Conservation (phyloP, 2,888 invertebrate species). For the Rhabditophanes sp. region DNA sequence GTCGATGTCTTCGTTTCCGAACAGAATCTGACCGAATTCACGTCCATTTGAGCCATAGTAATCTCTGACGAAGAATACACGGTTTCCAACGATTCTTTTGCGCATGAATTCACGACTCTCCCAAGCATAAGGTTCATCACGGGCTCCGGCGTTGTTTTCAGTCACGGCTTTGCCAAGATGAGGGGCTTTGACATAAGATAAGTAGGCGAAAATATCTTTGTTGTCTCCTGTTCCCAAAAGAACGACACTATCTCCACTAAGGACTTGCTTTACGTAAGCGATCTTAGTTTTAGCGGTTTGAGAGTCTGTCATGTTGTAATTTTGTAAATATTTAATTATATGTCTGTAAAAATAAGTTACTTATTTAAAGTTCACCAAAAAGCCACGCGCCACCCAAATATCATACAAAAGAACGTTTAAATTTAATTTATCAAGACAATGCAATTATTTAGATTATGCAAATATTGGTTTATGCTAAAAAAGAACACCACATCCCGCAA, state of each 20-base stretch:
- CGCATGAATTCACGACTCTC: slow-evolving; percentile 85
- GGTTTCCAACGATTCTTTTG: slow-evolving; percentile 61
- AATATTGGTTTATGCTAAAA: no score
- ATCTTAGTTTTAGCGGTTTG: slow-evolving; percentile 10
- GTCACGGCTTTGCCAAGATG: slow-evolving; percentile 65
- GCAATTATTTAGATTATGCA: no score
- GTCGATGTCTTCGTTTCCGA: slow-evolving; percentile 50
- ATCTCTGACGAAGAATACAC: slow-evolving; percentile 66
- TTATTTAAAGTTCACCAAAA: no score
- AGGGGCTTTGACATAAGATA: slow-evolving; percentile 79
- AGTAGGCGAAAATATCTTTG: slow-evolving; percentile 67
- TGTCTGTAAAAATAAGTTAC: no score
- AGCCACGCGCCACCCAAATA: not conserved
- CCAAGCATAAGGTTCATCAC: slow-evolving; percentile 69
- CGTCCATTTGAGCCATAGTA: slow-evolving; percentile 65
- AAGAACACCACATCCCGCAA: no score
- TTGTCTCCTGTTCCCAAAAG: slow-evolving; percentile 68
- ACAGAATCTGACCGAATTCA: slow-evolving; percentile 46
- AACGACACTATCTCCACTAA: slow-evolving; percentile 86
- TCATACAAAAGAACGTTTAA: no score
- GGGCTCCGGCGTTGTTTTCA: slow-evolving; percentile 45
- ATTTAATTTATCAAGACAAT: no score
- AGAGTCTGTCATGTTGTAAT: no score
- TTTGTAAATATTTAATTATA: no score
- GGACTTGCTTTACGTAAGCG: slow-evolving; percentile 54